Evolutionary conservation across 2,888 invertebrate species (phyloP).

Genomic region (Ypsolopha sequella): DNA sequence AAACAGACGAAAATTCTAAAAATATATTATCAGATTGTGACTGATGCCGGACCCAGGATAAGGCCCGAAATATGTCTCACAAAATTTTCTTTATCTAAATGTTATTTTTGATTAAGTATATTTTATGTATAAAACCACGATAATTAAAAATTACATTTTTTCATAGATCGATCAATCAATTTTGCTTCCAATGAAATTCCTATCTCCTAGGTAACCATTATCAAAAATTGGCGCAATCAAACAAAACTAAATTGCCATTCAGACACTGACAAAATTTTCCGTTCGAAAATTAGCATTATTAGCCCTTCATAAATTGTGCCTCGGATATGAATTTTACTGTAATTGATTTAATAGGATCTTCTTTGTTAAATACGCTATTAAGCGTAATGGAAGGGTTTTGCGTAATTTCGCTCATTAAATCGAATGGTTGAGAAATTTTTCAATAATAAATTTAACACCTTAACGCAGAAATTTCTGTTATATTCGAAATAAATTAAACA

Average conservation of each 20-base stretch:
- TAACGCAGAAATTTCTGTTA: neutral
- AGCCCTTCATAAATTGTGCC: slow-evolving; percentile 38
- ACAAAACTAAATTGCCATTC: slow-evolving; percentile 19
- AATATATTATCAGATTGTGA: too few relatives aligned
- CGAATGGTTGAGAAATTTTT: neutral
- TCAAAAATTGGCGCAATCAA: slow-evolving; percentile 17
- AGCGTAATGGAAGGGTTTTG: neutral
- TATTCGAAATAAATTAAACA: neutral
- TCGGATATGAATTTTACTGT: slow-evolving; percentile 35
- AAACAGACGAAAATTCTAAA: too few relatives aligned
- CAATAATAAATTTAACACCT: neutral
- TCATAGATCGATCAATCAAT: too few relatives aligned
- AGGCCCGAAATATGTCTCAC: too few relatives aligned
- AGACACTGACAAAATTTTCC: slow-evolving; percentile 51
- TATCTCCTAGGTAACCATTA: slow-evolving; percentile 20
- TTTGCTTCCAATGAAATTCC: neutral
- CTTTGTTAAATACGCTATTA: slow-evolving; percentile 29
- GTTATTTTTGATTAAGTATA: too few relatives aligned
- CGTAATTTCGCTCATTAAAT: neutral
- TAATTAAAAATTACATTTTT: too few relatives aligned
- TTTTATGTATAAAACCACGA: too few relatives aligned
- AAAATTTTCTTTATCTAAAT: too few relatives aligned
- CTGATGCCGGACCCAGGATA: too few relatives aligned
- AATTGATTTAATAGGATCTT: slow-evolving; percentile 54
- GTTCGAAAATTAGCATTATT: slow-evolving; percentile 48